Conservation (phyloP, 2,888 invertebrate genomes). For the Cantharis nigra region DNA sequence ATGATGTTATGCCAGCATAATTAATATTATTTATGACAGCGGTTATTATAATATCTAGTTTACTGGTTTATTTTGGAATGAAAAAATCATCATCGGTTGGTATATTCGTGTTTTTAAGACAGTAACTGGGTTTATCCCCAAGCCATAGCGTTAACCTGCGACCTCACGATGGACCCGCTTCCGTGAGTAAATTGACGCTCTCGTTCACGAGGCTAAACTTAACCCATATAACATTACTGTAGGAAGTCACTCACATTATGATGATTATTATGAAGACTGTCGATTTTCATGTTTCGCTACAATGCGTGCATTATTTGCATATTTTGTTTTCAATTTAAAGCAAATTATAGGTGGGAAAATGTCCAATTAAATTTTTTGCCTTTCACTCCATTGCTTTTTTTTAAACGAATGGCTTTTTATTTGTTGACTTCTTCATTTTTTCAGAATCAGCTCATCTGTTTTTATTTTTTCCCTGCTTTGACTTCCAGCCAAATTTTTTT, state of each 20-base stretch:
- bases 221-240: conserved; percentile 19
- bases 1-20: not conserved
- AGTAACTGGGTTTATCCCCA: conserved; percentile 23
- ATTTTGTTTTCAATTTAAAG: not conserved
- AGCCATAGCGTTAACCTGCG: conserved; percentile 25
- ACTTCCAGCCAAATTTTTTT: too few relatives aligned
- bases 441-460: not conserved
- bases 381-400: not conserved
- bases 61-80: conserved; percentile 4
- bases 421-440: not conserved
- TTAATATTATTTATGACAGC: conserved; percentile 8
- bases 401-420: not conserved
- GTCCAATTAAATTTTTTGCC: not conserved
- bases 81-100: conserved; percentile 10
- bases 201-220: conserved; percentile 22
- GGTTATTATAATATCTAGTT: conserved; percentile 7
- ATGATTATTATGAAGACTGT: conserved; percentile 5
- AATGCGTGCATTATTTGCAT: not conserved
- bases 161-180: conserved; percentile 24
- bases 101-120: conserved; percentile 13
- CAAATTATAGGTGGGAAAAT: not conserved
- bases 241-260: conserved; percentile 4
- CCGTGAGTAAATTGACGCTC: conserved; percentile 30
- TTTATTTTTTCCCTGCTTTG: not conserved
- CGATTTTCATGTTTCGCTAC: conserved; percentile 6